Evolutionary conservation across 2,797 vertebrate species (phyloP), one percentile per base, ranked within the genome.

Genomic region (Eulemur mongoz): DNA sequence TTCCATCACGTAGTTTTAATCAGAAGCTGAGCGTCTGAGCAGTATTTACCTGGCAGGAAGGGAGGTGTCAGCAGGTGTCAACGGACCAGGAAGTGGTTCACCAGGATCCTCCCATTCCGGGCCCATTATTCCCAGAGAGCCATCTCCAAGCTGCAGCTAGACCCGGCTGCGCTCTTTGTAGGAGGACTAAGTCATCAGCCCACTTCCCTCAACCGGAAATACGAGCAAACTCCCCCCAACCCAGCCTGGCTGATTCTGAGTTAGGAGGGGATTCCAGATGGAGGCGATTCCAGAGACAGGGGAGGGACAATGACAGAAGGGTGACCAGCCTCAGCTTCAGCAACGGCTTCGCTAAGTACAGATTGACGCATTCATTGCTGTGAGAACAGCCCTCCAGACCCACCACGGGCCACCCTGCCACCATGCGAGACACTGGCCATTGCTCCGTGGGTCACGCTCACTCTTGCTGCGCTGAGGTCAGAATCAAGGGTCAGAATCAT

Each of bases 41-140:
- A 76, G 17, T 48, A 52, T 50, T 84, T 85, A 97, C 95, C 96
- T 94, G 95, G 72, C 0, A 1, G 84, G 81, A 83, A 95, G 94
- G 63, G 63, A 69, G 67, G 91, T 0, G 0, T 2, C 57, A 32
- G 40, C 52, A 80, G 32, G 40, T 40, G 40, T 40, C 18, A 67
- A 88, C 43, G 38, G 75, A 48, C 14, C 40, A 35, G 69, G 94
- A 82, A 90, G 54, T 17, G 35, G 54, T 35, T 75, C 63, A 40
- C 13, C 38, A 7, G 65, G 38, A 18, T 20, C 83, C 43, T 59
- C 5, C 9, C 3, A 35, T 4, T 35, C 25, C 14, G 75, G 2
- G 32, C 70, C 50, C n/a, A 0, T 2, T 3, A 11, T 32, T 45
- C 15, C 23, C 75, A 25, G 25, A 25, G 0, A 0, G 61, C 61